phyloP scores from a whole-genome alignment of 2,797 vertebrate genomes.

The Acanthopagrus latus region DNA sequence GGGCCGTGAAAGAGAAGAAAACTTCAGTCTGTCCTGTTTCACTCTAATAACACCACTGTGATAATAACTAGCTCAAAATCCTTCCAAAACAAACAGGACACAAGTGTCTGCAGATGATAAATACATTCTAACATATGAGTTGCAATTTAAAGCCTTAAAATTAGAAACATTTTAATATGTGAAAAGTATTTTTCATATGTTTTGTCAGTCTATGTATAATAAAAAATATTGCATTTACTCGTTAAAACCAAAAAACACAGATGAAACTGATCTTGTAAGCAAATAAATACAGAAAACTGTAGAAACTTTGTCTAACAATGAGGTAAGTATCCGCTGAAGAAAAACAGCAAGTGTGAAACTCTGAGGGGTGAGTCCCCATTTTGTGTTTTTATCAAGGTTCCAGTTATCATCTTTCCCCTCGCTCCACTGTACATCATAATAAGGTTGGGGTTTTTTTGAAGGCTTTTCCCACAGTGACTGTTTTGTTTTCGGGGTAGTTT shows the following conservation, averaged over 20 bases:
- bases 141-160: not conserved
- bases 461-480: conserved; percentile 27
- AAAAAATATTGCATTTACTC: not conserved
- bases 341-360: not conserved
- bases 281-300: conserved; percentile 33
- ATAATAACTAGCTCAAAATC: not conserved
- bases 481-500: conserved; percentile 49
- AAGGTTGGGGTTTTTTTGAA: conserved; percentile 4
- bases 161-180: conserved; percentile 6
- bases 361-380: not conserved
- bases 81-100: conserved; percentile 13
- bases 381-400: conserved; percentile 8
- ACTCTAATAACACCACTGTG: conserved; percentile 12
- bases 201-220: not conserved
- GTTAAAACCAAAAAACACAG: not conserved
- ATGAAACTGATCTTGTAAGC: not conserved
- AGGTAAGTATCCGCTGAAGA: conserved; percentile 26
- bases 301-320: not conserved
- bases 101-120: conserved; percentile 26
- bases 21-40: conserved; percentile 17
- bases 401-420: not conserved
- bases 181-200: not conserved
- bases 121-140: conserved; percentile 1
- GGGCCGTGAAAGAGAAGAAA: not conserved
- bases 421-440: conserved; percentile 8